Conservation (phyloP, 2,797 vertebrate species). For the Agapornis canus region DNA sequence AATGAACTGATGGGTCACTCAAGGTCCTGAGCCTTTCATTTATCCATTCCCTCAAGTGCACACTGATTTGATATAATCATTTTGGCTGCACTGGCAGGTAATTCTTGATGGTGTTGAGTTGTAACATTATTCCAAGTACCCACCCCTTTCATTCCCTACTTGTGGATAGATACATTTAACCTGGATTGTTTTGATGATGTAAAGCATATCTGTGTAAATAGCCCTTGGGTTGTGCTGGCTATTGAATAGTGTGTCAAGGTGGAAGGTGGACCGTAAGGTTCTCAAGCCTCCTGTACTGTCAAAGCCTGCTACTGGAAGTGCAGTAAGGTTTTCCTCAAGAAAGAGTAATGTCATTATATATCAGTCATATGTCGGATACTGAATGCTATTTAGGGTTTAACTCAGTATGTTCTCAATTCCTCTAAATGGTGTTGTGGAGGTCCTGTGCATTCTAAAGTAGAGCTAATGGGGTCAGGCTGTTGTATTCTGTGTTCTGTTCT, state of each 20-base stretch:
- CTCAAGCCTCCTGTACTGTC: not conserved
- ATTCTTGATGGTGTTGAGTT: not conserved
- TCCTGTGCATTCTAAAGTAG: not conserved
- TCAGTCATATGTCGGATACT: not conserved
- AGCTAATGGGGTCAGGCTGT: not conserved
- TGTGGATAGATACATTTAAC: not conserved
- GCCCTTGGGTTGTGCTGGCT: not conserved
- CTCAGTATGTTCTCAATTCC: not conserved
- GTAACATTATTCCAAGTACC: not conserved
- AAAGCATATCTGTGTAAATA: not conserved
- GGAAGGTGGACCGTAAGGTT: fast-evolving
- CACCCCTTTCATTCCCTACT: fast-evolving
- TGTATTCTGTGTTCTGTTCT: not conserved
- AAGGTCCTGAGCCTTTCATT: not conserved
- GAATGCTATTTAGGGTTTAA: not conserved
- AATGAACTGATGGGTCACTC: not conserved
- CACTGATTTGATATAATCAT: not conserved
- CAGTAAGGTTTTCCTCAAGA: not conserved
- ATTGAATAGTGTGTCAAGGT: not conserved
- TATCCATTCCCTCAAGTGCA: not conserved
- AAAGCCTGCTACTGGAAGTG: not conserved
- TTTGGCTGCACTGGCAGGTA: not conserved
- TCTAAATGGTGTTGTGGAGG: not conserved
- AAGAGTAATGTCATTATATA: not conserved
- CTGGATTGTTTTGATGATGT: not conserved